Conservation (phyloP, 2,797 vertebrate species). For the Pogoniulus pusillus region DNA sequence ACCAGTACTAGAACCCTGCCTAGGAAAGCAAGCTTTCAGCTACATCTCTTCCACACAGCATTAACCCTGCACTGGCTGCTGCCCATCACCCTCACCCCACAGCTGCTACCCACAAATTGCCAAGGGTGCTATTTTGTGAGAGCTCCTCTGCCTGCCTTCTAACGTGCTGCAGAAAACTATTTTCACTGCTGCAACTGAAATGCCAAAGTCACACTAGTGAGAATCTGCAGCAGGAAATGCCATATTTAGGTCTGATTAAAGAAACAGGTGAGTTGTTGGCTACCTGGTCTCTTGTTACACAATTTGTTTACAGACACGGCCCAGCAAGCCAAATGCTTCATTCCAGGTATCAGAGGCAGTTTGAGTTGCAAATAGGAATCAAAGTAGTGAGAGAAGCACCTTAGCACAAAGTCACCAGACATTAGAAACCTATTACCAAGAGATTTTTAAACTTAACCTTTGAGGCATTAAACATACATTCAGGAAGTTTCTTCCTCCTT, state of each 20-base stretch:
- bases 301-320: neutral
- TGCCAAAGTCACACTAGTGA: neutral
- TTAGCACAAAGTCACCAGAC: neutral
- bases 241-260: neutral
- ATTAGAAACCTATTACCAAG: neutral
- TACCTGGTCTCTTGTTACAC: neutral
- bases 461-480: slow-evolving; percentile 9
- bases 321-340: neutral
- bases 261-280: neutral
- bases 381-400: neutral
- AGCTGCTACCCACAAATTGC: neutral
- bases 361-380: neutral
- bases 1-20: neutral
- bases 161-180: neutral
- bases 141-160: neutral
- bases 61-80: neutral
- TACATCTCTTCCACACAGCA: neutral
- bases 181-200: neutral
- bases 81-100: neutral
- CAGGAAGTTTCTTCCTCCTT: neutral
- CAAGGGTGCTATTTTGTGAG: neutral
- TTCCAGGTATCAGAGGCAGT: neutral
- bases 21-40: neutral
- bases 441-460: slow-evolving; percentile 49
- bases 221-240: neutral